Conservation (phyloP, 1,140 invertebrate species). For the Gryllus bimaculatus region DNA sequence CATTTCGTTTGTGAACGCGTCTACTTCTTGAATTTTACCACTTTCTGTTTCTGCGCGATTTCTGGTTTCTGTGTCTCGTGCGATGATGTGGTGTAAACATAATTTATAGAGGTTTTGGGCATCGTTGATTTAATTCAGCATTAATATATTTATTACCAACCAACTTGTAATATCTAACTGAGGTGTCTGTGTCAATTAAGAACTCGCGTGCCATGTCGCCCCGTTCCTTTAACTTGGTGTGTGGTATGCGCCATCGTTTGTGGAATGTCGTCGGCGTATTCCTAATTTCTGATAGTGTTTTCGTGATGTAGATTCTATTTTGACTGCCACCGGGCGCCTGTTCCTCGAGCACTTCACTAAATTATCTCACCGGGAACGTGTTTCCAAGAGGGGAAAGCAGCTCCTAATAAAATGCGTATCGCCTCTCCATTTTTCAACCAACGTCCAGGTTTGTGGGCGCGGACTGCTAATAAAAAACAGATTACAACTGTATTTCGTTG, state of each 20-base stretch:
- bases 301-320: neutral
- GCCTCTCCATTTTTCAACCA: neutral
- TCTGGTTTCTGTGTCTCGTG: too few species aligned
- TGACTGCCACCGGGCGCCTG: neutral
- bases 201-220: neutral
- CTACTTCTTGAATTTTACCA: too few species aligned
- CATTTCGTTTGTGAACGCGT: too few species aligned
- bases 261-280: neutral
- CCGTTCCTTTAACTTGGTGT: neutral
- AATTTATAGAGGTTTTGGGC: too few species aligned
- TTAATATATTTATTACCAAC: too few species aligned
- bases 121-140: too few species aligned
- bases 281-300: slow-evolving; percentile 1
- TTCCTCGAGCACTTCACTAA: neutral
- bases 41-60: too few species aligned
- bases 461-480: neutral
- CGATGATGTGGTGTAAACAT: too few species aligned
- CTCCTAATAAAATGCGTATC: neutral
- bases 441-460: neutral
- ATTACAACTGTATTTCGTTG: slow-evolving; percentile 5
- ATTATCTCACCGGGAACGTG: neutral
- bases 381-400: neutral
- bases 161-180: too few species aligned
- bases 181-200: neutral
- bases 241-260: neutral